phyloP scores from a whole-genome alignment of 2,888 invertebrate species.

The Campopleginae sp. region DNA sequence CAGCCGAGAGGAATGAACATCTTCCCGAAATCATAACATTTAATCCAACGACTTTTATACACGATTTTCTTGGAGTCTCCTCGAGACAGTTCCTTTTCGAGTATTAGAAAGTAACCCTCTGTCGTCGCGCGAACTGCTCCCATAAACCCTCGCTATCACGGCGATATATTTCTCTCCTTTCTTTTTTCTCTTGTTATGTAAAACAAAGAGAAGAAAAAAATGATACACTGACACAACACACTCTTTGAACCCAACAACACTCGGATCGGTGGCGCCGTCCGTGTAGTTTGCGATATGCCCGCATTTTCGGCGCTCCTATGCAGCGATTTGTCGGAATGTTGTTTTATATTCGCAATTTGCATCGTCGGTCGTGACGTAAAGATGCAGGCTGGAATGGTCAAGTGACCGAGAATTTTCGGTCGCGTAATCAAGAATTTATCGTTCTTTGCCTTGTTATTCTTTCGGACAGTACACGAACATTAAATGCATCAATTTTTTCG shows the following conservation, averaged over 20 bases:
- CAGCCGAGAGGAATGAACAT: constrained; percentile 74
- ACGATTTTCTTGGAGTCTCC: not conserved
- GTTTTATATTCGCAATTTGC: not conserved
- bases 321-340: not conserved
- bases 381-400: not conserved
- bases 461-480: not conserved
- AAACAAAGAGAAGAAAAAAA: constrained; percentile 38
- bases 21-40: constrained; percentile 82
- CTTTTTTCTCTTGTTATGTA: constrained; percentile 49
- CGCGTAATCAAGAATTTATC: not conserved
- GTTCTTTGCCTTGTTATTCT: not conserved
- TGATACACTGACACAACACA: constrained; percentile 11
- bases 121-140: not conserved
- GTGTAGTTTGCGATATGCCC: not conserved
- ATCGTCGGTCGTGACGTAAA: not conserved
- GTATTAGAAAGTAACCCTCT: constrained; percentile 18
- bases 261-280: constrained; percentile 48
- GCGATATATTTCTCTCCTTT: constrained; percentile 8
- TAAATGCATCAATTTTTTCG: not conserved
- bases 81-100: not conserved
- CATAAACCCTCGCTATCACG: not conserved
- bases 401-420: not conserved
- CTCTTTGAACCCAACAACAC: constrained; percentile 1
- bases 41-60: constrained; percentile 31
- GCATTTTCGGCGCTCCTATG: not conserved